phyloP scores from a whole-genome alignment of 2,888 invertebrate genomes.

The Cheilosia impressa region DNA sequence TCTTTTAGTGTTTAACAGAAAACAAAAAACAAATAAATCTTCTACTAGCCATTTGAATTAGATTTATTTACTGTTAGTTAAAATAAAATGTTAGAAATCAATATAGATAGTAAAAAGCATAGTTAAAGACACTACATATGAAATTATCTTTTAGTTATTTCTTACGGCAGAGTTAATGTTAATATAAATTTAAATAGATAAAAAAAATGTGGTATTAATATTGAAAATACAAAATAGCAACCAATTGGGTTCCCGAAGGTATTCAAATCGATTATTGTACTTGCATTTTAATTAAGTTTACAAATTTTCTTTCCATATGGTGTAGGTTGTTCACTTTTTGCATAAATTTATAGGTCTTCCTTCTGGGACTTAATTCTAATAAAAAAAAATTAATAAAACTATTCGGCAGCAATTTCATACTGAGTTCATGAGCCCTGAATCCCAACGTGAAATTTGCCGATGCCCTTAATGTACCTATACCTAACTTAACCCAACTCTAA shows the following conservation, averaged over 20 bases:
- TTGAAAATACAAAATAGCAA: no score
- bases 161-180: slow-evolving; percentile 23
- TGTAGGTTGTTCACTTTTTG: background rate
- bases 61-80: slow-evolving; percentile 20
- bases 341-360: slow-evolving; percentile 58
- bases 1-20: slow-evolving; percentile 21
- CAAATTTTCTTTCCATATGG: background rate
- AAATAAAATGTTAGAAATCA: background rate
- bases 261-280: slow-evolving; percentile 57
- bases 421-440: slow-evolving; percentile 79
- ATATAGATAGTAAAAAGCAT: slow-evolving; percentile 21
- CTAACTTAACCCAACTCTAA: background rate
- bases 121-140: slow-evolving; percentile 11
- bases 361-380: slow-evolving; percentile 70
- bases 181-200: slow-evolving; percentile 21
- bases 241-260: slow-evolving; percentile 78
- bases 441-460: slow-evolving; percentile 75
- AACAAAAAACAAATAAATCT: slow-evolving; percentile 18
- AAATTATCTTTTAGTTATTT: slow-evolving; percentile 24
- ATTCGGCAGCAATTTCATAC: slow-evolving; percentile 75
- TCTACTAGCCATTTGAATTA: slow-evolving; percentile 53
- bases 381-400: background rate
- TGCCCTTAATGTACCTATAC: background rate
- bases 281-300: background rate
- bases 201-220: background rate